These are phyloP conservation scores for Allygus modestus DNA, from an alignment of 2,888 invertebrate genomes.

Conservation along the genomic window DNA sequence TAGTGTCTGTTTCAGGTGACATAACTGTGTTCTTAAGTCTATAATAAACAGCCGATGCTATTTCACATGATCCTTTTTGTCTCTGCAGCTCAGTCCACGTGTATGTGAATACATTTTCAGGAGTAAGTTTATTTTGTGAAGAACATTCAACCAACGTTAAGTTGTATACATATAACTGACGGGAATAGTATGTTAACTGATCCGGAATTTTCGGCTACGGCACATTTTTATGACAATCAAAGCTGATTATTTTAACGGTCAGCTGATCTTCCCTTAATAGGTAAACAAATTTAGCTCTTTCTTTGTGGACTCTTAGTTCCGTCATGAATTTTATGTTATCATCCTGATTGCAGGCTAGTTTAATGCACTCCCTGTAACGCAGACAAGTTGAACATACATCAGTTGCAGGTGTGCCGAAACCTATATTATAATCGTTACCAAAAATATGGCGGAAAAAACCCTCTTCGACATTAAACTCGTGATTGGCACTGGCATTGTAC, in stretches of 20 bases:
- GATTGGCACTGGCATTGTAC: constrained; percentile 7
- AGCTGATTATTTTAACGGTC: constrained; percentile 3
- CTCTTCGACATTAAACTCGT: background rate
- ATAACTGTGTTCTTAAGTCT: constrained; percentile 22
- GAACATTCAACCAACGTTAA: constrained; percentile 26
- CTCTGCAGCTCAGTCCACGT: constrained; percentile 10
- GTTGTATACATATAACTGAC: constrained; percentile 18
- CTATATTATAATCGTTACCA: too few relatives aligned
- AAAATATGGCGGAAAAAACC: too few relatives aligned
- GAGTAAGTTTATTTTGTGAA: background rate
- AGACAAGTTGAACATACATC: constrained; percentile 35
- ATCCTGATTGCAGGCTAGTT: background rate
- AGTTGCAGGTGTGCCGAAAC: constrained; percentile 16
- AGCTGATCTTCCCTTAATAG: constrained; percentile 5
- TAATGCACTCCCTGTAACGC: constrained; percentile 11
- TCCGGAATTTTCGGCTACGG: constrained; percentile 24
- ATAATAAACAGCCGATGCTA: constrained; percentile 5
- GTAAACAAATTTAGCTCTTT: constrained; percentile 35
- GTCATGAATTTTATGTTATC: background rate
- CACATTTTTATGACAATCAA: constrained; percentile 38
- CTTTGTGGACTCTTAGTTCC: constrained; percentile 24
- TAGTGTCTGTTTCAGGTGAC: background rate
- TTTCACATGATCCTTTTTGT: background rate
- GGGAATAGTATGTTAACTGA: constrained; percentile 4
- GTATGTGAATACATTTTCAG: constrained; percentile 34